Conservation (phyloP, 1,140 invertebrate genomes). For the Diuraphis noxia region DNA sequence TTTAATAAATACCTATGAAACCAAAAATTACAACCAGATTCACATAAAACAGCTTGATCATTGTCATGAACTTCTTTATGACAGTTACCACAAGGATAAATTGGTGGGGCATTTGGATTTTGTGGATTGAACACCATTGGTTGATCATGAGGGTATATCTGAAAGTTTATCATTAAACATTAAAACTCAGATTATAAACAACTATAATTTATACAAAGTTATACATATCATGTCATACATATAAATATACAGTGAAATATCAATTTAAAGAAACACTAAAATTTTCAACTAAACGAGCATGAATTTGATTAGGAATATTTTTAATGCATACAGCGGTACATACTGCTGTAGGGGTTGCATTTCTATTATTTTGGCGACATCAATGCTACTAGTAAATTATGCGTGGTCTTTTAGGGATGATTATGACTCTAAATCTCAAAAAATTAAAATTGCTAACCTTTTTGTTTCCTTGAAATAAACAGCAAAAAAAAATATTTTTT, state of each 20-base stretch:
- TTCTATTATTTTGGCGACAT: too few species aligned
- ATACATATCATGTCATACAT: neutral
- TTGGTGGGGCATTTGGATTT: slow-evolving; percentile 96
- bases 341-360: too few species aligned
- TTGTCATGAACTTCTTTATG: slow-evolving; percentile 99
- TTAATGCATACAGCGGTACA: too few species aligned
- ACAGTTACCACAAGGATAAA: slow-evolving; percentile 94
- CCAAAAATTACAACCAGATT: slow-evolving; percentile 99
- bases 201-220: neutral
- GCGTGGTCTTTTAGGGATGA: neutral
- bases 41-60: slow-evolving; percentile 96
- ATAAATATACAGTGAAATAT: neutral
- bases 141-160: slow-evolving; percentile 90
- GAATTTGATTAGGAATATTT: neutral
- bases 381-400: neutral
- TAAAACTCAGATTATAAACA: neutral
- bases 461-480: neutral
- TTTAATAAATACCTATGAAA: slow-evolving; percentile 78
- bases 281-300: neutral
- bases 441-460: neutral
- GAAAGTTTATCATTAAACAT: slow-evolving; percentile 54
- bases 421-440: neutral
- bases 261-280: neutral
- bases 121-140: slow-evolving; percentile 98
- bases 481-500: neutral